Percentiles rank a stretch among this genome's conserved stretches.
phyloP scores from a whole-genome alignment of 53 echinoderm and acorn worm genomes.

The Astropecten irregularis region DNA sequence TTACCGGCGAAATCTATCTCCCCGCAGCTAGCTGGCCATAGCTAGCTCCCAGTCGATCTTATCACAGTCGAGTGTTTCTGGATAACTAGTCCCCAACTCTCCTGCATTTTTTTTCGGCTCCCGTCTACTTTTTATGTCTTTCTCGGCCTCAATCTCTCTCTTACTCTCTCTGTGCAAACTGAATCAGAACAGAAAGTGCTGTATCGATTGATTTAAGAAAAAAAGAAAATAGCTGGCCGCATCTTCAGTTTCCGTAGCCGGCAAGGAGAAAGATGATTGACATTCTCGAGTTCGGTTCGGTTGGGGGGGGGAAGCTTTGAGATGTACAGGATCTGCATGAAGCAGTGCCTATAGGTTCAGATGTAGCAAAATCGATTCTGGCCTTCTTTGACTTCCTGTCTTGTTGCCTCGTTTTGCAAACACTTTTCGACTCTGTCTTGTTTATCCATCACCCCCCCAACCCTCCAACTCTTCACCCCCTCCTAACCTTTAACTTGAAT shows the following conservation, averaged over 20 bases:
- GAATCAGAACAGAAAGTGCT: slow-evolving; percentile 40
- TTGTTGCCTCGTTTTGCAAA: no score
- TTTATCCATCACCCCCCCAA: no score
- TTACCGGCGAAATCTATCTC: slow-evolving; percentile 9
- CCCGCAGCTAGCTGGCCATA: neutral
- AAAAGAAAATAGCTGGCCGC: slow-evolving; percentile 14
- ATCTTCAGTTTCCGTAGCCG: slow-evolving; percentile 44
- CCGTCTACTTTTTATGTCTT: neutral
- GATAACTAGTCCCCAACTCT: neutral
- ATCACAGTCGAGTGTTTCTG: slow-evolving; percentile 39
- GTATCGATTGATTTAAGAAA: slow-evolving; percentile 34
- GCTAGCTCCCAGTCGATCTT: slow-evolving; percentile 48
- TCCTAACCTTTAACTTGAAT: no score
- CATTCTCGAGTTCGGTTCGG: no score
- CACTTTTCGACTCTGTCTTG: no score
- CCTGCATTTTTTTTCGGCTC: neutral
- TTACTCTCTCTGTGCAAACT: slow-evolving; percentile 2
- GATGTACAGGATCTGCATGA: no score
- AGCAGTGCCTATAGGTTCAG: no score
- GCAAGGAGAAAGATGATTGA: slow-evolving; percentile 39
- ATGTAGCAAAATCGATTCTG: no score
- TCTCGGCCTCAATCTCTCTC: neutral
- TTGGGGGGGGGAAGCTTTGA: no score
- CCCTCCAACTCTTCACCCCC: no score
- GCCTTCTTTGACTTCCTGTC: no score